Percentiles rank a stretch among this genome's conserved stretches.
Evolutionary conservation across 2,888 invertebrate species (phyloP).

Genomic region (Apotomis capreana): DNA sequence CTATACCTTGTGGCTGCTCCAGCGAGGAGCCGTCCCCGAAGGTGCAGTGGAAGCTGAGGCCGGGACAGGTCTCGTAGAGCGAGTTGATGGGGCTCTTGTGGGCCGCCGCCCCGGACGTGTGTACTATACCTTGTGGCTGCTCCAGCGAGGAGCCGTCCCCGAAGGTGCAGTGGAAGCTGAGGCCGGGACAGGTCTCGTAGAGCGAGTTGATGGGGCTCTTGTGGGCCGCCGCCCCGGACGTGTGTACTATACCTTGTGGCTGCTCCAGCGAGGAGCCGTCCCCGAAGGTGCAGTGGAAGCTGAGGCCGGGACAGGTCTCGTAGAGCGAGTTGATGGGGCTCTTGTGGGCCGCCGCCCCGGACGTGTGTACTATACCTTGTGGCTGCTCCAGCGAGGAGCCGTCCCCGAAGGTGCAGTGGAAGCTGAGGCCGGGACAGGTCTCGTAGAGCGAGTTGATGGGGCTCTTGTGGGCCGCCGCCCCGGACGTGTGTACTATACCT

Average conservation of each 20-base stretch:
- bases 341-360: not conserved
- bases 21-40: slow-evolving; percentile 13
- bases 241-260: not conserved
- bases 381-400: not conserved
- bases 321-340: not conserved
- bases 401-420: not conserved
- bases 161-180: not conserved
- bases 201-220: not conserved
- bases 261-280: not conserved
- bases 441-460: not conserved
- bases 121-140: no score
- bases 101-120: not conserved
- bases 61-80: slow-evolving; percentile 21
- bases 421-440: not conserved
- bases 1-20: slow-evolving; percentile 11
- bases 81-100: slow-evolving; percentile 25
- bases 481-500: not conserved
- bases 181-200: not conserved
- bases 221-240: not conserved
- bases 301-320: not conserved
- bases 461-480: not conserved
- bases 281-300: not conserved
- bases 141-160: not conserved
- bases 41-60: slow-evolving; percentile 14
- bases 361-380: not conserved